phyloP scores from a whole-genome alignment of 1,140 invertebrate genomes.

The Uloborus diversus region DNA sequence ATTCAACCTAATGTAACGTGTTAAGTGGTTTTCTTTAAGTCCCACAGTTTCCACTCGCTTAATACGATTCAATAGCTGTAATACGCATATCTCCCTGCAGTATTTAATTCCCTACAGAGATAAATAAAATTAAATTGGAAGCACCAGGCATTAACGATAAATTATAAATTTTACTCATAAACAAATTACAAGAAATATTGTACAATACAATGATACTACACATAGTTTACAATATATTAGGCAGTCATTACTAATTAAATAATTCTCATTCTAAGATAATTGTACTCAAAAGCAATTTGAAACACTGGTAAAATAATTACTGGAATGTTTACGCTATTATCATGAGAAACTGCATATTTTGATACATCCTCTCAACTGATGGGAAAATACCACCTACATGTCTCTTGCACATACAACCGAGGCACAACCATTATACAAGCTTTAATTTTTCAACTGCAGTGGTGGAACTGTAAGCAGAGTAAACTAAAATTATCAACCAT shows the following conservation, averaged over 20 bases:
- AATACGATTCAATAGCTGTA: too few species aligned
- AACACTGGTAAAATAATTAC: conserved; percentile 48
- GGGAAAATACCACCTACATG: conserved; percentile 22
- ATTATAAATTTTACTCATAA: not conserved
- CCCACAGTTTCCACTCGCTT: too few species aligned
- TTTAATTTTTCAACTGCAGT: not conserved
- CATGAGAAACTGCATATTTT: conserved; percentile 17
- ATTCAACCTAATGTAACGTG: too few species aligned
- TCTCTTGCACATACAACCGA: conserved; percentile 30
- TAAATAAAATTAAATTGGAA: not conserved
- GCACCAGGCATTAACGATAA: not conserved
- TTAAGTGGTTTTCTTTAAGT: too few species aligned
- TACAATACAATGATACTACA: not conserved
- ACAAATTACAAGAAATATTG: not conserved
- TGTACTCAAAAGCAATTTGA: not conserved
- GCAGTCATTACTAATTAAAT: not conserved
- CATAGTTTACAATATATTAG: not conserved
- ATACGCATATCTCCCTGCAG: too few species aligned
- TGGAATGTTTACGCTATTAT: conserved; percentile 37
- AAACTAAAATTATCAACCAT: not conserved
- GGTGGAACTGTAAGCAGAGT: not conserved
- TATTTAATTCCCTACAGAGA: too few species aligned
- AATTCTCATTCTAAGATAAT: not conserved
- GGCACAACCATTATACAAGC: conserved; percentile 31
- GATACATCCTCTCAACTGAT: conserved; percentile 6